phyloP scores from a whole-genome alignment of 2,888 invertebrate species.

The Neoaliturus tenellus region DNA sequence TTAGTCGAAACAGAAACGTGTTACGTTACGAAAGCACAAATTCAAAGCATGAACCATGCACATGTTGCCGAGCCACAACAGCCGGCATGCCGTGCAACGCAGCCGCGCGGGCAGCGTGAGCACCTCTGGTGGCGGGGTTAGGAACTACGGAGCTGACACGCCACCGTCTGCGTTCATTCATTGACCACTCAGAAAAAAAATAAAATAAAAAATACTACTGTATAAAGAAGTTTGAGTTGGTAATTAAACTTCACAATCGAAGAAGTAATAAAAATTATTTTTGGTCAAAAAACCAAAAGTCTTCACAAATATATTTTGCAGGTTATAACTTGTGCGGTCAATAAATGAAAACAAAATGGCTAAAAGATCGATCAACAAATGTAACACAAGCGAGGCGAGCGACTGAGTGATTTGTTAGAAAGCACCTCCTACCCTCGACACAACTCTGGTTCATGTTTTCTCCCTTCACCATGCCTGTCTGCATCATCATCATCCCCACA shows the following conservation, averaged over 20 bases:
- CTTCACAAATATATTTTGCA: no score
- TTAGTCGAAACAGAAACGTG: conserved; percentile 18
- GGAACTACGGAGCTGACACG: conserved; percentile 43
- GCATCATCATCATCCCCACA: conserved; percentile 98
- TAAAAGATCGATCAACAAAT: conserved; percentile 47
- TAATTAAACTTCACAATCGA: background rate
- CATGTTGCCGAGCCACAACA: conserved; percentile 6
- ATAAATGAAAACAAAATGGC: conserved; percentile 19
- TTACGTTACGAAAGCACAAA: conserved; percentile 36
- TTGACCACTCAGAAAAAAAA: background rate
- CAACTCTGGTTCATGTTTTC: conserved; percentile 76
- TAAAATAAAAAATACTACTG: background rate
- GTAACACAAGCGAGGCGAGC: conserved; percentile 52
- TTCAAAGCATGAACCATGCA: conserved; percentile 36
- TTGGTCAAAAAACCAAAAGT: no score
- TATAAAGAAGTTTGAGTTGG: background rate
- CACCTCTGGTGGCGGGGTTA: conserved; percentile 51
- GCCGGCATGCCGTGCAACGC: conserved; percentile 43
- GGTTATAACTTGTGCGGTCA: background rate
- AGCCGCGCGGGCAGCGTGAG: conserved; percentile 41
- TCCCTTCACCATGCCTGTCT: conserved; percentile 97
- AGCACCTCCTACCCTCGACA: conserved; percentile 66
- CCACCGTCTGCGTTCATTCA: conserved; percentile 22
- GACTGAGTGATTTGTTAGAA: conserved; percentile 55
- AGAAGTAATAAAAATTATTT: background rate